Evolutionary conservation across 2,888 invertebrate species (phyloP).

Genomic region (Phortica okadai): DNA sequence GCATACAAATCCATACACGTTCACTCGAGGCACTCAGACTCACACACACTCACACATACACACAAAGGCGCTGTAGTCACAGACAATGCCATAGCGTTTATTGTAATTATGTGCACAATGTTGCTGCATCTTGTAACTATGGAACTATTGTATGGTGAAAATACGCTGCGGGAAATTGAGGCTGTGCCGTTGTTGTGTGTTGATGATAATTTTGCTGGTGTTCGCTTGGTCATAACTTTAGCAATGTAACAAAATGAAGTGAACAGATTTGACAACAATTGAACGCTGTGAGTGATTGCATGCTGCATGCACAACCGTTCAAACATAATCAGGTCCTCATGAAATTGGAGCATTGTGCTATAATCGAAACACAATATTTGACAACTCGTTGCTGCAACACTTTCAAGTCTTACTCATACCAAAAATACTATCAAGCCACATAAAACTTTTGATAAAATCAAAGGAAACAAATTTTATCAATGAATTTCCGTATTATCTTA

Average conservation of each 20-base stretch:
- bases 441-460: too few species aligned
- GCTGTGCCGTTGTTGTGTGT: neutral
- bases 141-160: neutral
- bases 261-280: constrained; percentile 30
- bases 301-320: neutral
- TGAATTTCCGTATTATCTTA: too few species aligned
- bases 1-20: neutral
- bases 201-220: neutral
- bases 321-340: constrained; percentile 21
- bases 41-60: constrained; percentile 1
- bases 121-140: neutral
- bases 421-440: too few species aligned
- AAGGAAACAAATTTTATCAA: too few species aligned
- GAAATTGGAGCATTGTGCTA: constrained; percentile 12
- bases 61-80: neutral
- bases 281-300: constrained; percentile 28
- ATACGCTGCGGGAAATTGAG: neutral
- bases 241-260: constrained; percentile 12
- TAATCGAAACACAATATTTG: too few species aligned
- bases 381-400: too few species aligned
- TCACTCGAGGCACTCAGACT: neutral
- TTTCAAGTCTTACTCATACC: too few species aligned
- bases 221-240: constrained; percentile 1
- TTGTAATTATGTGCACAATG: constrained; percentile 21
- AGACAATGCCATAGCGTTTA: constrained; percentile 8